These are phyloP conservation scores for Lasioglossum morio DNA, from an alignment of 2,888 invertebrate species.

Conservation along the genomic window DNA sequence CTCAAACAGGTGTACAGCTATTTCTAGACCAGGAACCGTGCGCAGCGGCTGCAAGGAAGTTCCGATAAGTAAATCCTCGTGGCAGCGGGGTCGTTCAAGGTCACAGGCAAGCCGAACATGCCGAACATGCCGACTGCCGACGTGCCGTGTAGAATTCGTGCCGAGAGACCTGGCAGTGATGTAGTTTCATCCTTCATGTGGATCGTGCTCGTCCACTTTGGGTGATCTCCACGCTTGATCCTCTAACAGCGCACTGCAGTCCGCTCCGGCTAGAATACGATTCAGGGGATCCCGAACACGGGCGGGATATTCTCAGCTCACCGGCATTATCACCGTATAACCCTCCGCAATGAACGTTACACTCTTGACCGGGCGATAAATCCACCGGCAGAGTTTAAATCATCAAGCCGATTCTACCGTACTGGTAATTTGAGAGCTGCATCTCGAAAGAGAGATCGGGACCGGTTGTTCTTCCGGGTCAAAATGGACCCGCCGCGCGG, in stretches of 20 bases:
- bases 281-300: conserved; percentile 26
- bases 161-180: conserved; percentile 59
- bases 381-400: conserved; percentile 23
- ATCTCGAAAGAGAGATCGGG: neutral
- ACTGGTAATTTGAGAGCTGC: conserved; percentile 25
- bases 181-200: conserved; percentile 58
- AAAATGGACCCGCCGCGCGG: no score
- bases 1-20: conserved; percentile 65
- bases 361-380: conserved; percentile 22
- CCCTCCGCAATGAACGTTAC: conserved; percentile 22
- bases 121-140: conserved; percentile 57
- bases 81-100: conserved; percentile 58
- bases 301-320: neutral
- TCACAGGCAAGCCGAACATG: conserved; percentile 35
- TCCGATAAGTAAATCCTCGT: conserved; percentile 55
- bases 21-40: conserved; percentile 64
- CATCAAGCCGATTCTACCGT: conserved; percentile 28
- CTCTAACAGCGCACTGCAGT: conserved; percentile 39
- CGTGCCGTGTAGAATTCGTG: conserved; percentile 53
- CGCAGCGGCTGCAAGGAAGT: conserved; percentile 46
- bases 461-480: conserved; percentile 1
- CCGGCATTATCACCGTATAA: conserved; percentile 29
- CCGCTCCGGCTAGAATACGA: conserved; percentile 23
- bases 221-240: conserved; percentile 63
- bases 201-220: conserved; percentile 64